Conservation (phyloP, 2,888 invertebrate species). For the Polyommatus icarus region DNA sequence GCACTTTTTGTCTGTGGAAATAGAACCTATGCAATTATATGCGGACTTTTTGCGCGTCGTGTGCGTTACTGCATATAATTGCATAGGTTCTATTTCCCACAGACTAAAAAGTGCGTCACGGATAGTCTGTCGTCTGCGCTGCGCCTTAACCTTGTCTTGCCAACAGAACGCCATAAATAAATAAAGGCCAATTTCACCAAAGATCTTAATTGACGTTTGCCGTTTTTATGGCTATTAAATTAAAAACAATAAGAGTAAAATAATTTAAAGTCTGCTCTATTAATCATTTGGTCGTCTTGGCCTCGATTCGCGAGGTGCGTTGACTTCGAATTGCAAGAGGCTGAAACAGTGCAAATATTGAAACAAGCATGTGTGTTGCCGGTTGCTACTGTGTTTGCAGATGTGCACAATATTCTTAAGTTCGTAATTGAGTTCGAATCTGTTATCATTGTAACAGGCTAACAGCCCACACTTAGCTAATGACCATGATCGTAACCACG, state of each 20-base stretch:
- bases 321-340: constrained; percentile 16
- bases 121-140: too few species aligned
- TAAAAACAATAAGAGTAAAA: constrained; percentile 17
- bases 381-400: neutral
- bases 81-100: too few species aligned
- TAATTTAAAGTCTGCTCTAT: constrained; percentile 27
- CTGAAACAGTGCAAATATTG: constrained; percentile 28
- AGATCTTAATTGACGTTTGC: neutral
- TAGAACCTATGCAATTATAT: too few species aligned
- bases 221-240: neutral
- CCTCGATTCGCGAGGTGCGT: constrained; percentile 17
- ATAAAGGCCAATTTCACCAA: neutral
- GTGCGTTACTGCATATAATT: too few species aligned
- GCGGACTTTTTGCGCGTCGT: too few species aligned
- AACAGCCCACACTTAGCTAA: neutral
- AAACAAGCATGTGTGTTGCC: neutral
- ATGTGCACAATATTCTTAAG: neutral
- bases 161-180: neutral
- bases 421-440: neutral
- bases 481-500: neutral
- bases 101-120: too few species aligned
- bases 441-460: neutral
- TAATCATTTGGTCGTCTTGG: constrained; percentile 18
- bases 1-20: too few species aligned
- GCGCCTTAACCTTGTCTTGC: too few species aligned